Evolutionary conservation across 2,797 vertebrate species (phyloP), one percentile per base, ranked within the genome.

Genomic region (Rhodeus uyekii): DNA sequence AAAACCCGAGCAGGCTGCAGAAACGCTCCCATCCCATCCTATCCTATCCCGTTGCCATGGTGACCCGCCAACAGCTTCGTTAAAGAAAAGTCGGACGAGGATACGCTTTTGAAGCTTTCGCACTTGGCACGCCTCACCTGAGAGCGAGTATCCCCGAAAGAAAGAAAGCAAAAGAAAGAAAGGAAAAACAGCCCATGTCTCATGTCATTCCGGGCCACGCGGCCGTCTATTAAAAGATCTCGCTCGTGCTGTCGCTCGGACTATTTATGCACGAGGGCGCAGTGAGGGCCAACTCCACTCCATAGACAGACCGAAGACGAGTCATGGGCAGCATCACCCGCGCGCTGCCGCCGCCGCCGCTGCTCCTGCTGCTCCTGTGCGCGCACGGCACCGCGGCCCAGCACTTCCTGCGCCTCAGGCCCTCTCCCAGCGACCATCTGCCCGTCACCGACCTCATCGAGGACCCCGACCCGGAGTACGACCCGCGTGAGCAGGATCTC

Each of bases 401-500:
- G 89, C 96, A 95, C 84, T 94, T 92, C 92, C 93, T 97, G 63
- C 95, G 95, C 44, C 93, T 97, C 85, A 94, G 96, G 88, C 96
- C 96, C n/a, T 96, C 94, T 8, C 96, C 96, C 80, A 97, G 96
- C 72, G 96, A 96, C 27, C 92, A 95, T 87, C 92, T 97, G 83
- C 96, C 96, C 7, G 93, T 96, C 81, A 94, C 95, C 63, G 95
- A 92, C 88, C 93, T 97, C 82, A 95, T 92, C 84, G 96, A 97
- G 92, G 95, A 96, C 89, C 96, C 96, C 27, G 96, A 97, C 84
- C 96, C 96, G 78, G 96, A 97, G 89, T 95, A 96, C 90, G 96
- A 97, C 91, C 96, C 96, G n/a, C 95, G 95, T 86, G 96, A 96
- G 90, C 96, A 96, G 90, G 96, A 97, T 91, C 83, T 97, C 91